A percentile compares a stretch with the other conserved stretches of the same genome.
phyloP scores from a whole-genome alignment of 2,797 vertebrate species.

The Tragopan temminckii region DNA sequence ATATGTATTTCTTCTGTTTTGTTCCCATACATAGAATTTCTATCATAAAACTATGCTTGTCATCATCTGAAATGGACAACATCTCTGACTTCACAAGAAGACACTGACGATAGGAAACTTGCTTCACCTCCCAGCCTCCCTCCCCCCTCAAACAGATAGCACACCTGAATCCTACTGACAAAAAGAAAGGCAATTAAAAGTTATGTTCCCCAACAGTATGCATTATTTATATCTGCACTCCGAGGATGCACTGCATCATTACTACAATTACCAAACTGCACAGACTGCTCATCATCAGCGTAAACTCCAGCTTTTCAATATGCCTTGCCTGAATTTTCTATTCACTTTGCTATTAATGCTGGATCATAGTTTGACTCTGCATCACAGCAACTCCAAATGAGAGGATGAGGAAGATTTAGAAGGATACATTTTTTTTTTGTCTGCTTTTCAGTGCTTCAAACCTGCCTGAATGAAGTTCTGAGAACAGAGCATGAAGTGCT shows the following conservation, averaged over 20 bases:
- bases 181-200: not conserved
- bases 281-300: not conserved
- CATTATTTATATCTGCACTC: accelerated
- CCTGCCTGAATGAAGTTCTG: not conserved
- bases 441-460: not conserved
- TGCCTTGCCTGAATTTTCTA: not conserved
- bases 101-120: not conserved
- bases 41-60: not conserved
- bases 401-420: not conserved
- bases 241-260: not conserved
- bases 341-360: not conserved
- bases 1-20: not conserved
- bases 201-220: not conserved
- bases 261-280: not conserved
- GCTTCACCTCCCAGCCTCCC: not conserved
- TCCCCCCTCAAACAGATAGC: not conserved
- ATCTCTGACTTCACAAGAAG: not conserved
- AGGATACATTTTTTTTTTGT: not conserved
- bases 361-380: not conserved
- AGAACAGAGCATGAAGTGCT: not conserved
- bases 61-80: not conserved
- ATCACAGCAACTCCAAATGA: not conserved
- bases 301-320: not conserved
- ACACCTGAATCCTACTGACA: not conserved
- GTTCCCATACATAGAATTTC: not conserved